Evolutionary conservation across 2,888 invertebrate genomes (phyloP), one percentile per base, ranked within the genome.

Genomic region (Nomada lathburiana): DNA sequence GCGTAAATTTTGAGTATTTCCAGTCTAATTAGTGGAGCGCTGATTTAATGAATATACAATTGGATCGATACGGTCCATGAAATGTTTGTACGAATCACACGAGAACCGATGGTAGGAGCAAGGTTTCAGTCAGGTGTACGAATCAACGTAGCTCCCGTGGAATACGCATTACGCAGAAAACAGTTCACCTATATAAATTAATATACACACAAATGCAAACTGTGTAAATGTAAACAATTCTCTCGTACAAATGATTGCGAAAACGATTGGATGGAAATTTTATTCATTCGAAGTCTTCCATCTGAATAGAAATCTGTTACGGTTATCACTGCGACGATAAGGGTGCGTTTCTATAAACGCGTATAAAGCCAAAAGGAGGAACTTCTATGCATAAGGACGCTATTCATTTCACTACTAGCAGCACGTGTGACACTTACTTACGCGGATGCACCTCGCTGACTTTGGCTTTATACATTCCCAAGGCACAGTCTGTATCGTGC

Each of bases 401-500:
- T 65, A 71, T 65, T 60, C 60, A n/a, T 60, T 65, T 65, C 59
- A 26, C 44, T 70, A 29, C 65, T 65, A 60, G 64, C 52, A 29
- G 20, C 65, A 36, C 23, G 67, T 18, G 67, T 63, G 52, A 63
- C 44, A 63, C 63, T 62, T 36, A 36, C 68, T 50, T 47, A 59
- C n/a, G 64, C 52, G 70, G 59, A 67, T 76, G 47, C 67, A 71
- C 71, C 65, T 71, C 55, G n/a, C 53, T 53, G 80, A 62, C 76
- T 76, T 62, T 23, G 29, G 44, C 60, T 23, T 42, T 65, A 59
- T 71, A 47, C 70, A 50, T 70, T 52, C 65, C 52, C 53, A 23
- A 62, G 47, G 44, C 59, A 47, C 53, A 52, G 44, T 20, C 50
- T 59, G 74, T 64, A 57, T 67, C 55, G 65, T 42, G 44, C 13